Conservation (phyloP, 2,888 invertebrate species). For the Acrocyrtus sp. region DNA sequence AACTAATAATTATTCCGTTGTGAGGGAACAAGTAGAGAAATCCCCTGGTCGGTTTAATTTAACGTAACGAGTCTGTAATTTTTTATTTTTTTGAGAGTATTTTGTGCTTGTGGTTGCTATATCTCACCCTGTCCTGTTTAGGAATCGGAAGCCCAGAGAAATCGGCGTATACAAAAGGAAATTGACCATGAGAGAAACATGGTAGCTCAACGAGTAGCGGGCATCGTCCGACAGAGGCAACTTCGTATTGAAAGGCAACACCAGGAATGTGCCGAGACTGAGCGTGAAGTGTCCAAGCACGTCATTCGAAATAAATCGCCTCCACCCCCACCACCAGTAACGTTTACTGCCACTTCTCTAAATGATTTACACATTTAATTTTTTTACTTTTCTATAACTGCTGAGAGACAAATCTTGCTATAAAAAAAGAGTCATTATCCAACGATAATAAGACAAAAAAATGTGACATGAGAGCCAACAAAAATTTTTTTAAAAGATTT, state of each 20-base stretch:
- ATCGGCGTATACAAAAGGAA: constrained; percentile 62
- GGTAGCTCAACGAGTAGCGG: constrained; percentile 62
- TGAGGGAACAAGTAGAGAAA: too few relatives aligned
- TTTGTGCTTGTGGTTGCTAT: constrained; percentile 29
- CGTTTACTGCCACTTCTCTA: constrained; percentile 60
- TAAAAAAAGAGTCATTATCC: too few relatives aligned
- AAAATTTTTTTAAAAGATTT: background rate
- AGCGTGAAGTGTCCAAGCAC: constrained; percentile 64
- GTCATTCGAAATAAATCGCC: constrained; percentile 54
- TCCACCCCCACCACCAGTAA: constrained; percentile 73
- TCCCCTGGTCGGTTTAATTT: too few relatives aligned
- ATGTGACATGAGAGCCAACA: too few relatives aligned
- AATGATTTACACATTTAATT: constrained; percentile 45
- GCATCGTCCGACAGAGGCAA: constrained; percentile 61
- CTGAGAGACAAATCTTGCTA: too few relatives aligned
- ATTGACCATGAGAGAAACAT: constrained; percentile 63
- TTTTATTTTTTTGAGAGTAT: background rate
- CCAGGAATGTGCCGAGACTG: constrained; percentile 65
- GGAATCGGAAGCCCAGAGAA: constrained; percentile 51
- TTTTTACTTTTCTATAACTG: too few relatives aligned
- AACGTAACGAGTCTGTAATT: too few relatives aligned
- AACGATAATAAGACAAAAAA: too few relatives aligned
- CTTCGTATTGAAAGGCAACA: constrained; percentile 63
- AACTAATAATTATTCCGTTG: too few relatives aligned
- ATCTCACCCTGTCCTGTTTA: constrained; percentile 36